Evolutionary conservation across 2,113 vertebrate species (phyloP).

Genomic region (Pangasianodon hypophthalmus): DNA sequence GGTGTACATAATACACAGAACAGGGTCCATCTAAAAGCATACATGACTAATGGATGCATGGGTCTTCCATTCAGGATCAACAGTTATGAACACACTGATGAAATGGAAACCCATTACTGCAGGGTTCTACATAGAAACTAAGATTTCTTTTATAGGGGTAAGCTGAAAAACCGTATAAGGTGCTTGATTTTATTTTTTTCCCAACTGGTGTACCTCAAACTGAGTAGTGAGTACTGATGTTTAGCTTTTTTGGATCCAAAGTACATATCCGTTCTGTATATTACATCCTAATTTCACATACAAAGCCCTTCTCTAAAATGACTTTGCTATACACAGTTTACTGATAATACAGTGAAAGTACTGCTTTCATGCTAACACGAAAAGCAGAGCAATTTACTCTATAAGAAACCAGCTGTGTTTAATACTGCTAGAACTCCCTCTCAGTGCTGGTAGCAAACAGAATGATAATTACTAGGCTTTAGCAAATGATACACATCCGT

Average conservation of each 20-base stretch:
- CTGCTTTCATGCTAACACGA: neutral
- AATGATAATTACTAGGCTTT: neutral
- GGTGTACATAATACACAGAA: neutral
- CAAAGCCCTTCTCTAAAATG: neutral
- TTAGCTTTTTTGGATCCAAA: neutral
- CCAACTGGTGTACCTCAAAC: neutral
- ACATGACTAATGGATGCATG: neutral
- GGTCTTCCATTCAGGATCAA: neutral
- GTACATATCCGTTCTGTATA: neutral
- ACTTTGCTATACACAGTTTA: neutral
- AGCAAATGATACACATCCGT: neutral
- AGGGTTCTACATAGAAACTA: neutral
- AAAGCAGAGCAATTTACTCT: neutral
- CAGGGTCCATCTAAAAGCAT: neutral
- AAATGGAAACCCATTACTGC: neutral
- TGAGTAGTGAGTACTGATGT: neutral
- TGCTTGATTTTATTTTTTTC: neutral
- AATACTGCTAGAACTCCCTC: neutral
- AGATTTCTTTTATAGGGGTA: neutral
- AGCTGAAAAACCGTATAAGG: neutral
- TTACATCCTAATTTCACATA: neutral
- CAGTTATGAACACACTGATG: neutral
- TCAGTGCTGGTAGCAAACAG: neutral
- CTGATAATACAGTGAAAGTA: neutral
- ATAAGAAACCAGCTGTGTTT: neutral